These are phyloP conservation scores for Aradophagus sp. DNA, from an alignment of 1,140 invertebrate species.

Conservation along the genomic window DNA sequence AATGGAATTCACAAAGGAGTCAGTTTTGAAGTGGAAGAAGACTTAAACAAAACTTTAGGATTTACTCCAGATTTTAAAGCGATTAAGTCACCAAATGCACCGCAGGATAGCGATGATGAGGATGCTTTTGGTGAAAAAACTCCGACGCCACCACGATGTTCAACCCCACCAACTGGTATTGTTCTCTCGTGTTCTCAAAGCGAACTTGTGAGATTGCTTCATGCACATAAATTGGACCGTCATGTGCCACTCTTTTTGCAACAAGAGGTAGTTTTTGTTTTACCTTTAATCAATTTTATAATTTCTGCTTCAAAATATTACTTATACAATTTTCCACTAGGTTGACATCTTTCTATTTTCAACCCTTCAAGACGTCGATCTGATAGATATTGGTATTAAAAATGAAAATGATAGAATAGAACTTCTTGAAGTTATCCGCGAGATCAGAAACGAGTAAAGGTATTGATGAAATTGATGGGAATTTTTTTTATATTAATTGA, in stretches of 20 bases:
- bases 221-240: constrained; percentile 59
- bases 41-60: constrained; percentile 58
- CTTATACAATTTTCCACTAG: neutral
- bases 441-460: too few species aligned
- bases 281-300: too few species aligned
- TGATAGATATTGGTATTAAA: constrained; percentile 68
- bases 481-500: too few species aligned
- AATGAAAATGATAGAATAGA: constrained; percentile 58
- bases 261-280: constrained; percentile 72
- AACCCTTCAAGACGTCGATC: constrained; percentile 64
- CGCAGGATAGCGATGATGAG: constrained; percentile 62
- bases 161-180: constrained; percentile 64
- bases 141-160: constrained; percentile 65
- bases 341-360: constrained; percentile 51
- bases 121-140: constrained; percentile 66
- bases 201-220: constrained; percentile 61
- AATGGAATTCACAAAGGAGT: constrained; percentile 3
- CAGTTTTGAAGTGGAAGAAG: constrained; percentile 1
- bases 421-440: constrained; percentile 30
- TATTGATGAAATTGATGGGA: too few species aligned
- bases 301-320: neutral
- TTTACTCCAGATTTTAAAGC: constrained; percentile 65
- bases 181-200: constrained; percentile 57
- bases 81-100: constrained; percentile 63
- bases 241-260: constrained; percentile 65